phyloP scores from a whole-genome alignment of 2,113 vertebrate species.

The Beaufortia kweichowensis region DNA sequence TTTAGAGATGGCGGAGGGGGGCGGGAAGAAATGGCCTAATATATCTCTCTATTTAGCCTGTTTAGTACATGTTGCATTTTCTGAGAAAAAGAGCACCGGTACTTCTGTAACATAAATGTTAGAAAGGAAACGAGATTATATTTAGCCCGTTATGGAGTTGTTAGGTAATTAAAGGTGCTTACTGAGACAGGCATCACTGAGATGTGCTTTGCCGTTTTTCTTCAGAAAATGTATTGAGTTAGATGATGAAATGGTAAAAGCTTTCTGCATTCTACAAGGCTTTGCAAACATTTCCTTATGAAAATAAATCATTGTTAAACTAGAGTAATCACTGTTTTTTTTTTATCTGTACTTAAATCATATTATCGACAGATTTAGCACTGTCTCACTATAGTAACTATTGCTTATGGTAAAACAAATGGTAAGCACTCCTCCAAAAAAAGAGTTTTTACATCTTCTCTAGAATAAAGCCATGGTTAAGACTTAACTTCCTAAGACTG shows the following conservation, averaged over 20 bases:
- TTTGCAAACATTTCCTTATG: not conserved
- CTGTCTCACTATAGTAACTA: no score
- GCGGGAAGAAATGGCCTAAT: not conserved
- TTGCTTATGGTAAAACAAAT: no score
- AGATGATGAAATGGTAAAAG: not conserved
- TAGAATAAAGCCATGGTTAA: not conserved
- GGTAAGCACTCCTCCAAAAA: no score
- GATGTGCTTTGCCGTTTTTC: no score
- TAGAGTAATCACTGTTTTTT: no score
- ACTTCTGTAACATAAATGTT: conserved; percentile 3
- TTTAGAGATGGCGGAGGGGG: conserved; percentile 33
- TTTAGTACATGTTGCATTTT: not conserved
- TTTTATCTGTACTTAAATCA: no score
- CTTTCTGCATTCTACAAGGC: not conserved
- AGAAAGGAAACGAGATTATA: conserved; percentile 47
- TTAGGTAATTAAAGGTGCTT: not conserved
- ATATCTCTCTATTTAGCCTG: conserved; percentile 37
- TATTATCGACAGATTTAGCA: no score
- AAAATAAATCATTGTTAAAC: no score
- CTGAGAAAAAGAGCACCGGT: not conserved
- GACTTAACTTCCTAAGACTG: no score
- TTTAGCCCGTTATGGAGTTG: conserved; percentile 20
- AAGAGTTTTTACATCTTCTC: no score
- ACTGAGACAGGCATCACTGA: not conserved
- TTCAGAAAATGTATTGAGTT: no score